phyloP scores from a whole-genome alignment of 37 sponge, comb jelly and placozoan genomes.

The Eunapius fragilis region DNA sequence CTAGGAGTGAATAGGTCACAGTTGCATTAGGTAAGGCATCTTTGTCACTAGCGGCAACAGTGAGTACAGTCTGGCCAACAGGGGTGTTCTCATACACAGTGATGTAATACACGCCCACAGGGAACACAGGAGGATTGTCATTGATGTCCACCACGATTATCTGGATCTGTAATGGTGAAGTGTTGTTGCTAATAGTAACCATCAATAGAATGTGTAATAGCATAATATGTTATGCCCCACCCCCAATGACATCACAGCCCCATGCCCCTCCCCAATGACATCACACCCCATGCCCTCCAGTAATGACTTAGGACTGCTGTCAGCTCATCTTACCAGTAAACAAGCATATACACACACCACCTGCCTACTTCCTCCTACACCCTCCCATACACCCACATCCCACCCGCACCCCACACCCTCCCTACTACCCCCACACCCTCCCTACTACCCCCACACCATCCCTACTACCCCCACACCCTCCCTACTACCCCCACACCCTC shows the following conservation, averaged over 20 bases:
- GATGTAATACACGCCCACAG: neutral
- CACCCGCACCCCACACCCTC: neutral
- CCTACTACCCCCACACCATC: neutral
- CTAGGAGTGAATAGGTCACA: neutral
- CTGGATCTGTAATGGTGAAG: neutral
- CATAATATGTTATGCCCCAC: too few relatives aligned
- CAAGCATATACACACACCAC: neutral
- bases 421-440: neutral
- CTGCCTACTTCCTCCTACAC: neutral
- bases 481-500: neutral
- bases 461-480: neutral
- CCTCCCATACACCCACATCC: neutral
- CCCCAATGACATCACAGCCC: too few relatives aligned
- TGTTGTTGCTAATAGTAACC: neutral
- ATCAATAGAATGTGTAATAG: too few relatives aligned
- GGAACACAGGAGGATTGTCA: conserved; percentile 53
- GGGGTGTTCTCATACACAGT: conserved; percentile 35
- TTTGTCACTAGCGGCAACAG: conserved; percentile 25
- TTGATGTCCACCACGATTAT: conserved; percentile 43
- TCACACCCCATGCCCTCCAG: too few relatives aligned
- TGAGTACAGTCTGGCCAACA: conserved; percentile 22
- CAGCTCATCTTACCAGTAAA: too few relatives aligned
- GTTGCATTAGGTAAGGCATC: neutral
- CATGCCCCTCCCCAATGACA: too few relatives aligned
- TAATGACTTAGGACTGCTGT: too few relatives aligned